Evolutionary conservation across 2,113 vertebrate species (phyloP).

Genomic region (Oreochromis spilurus): DNA sequence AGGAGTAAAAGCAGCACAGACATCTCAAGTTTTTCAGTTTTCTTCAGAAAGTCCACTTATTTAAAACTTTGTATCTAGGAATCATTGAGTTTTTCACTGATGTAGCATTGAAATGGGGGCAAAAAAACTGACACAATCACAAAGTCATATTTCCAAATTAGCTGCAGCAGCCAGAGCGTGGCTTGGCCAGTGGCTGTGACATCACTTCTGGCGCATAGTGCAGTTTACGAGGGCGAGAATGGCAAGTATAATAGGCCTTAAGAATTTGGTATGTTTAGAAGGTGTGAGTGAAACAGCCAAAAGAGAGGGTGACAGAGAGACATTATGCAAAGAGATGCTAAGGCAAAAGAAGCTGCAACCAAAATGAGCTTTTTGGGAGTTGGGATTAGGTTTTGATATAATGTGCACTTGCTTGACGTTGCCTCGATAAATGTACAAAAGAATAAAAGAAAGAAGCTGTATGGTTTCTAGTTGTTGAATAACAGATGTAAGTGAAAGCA

Average conservation of each 20-base stretch:
- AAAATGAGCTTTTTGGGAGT: background rate
- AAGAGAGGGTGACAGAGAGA: background rate
- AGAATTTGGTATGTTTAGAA: slow-evolving; percentile 1
- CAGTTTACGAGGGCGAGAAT: background rate
- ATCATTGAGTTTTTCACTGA: background rate
- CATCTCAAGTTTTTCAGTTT: background rate
- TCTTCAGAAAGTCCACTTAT: background rate
- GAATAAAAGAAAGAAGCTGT: background rate
- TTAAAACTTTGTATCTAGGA: background rate
- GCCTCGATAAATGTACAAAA: background rate
- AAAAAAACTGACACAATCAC: background rate
- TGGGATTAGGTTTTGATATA: background rate
- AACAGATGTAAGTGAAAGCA: background rate
- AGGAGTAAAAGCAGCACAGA: background rate
- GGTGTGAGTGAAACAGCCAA: background rate
- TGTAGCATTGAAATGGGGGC: background rate
- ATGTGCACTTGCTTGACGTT: background rate
- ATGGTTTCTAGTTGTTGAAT: background rate
- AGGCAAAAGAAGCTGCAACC: background rate
- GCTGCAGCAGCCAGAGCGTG: background rate
- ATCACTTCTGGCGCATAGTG: background rate
- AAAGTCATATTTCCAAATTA: background rate
- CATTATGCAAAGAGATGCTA: background rate
- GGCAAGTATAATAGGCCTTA: background rate
- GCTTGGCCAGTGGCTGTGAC: background rate